A percentile compares a stretch with the other conserved stretches of the same genome.
Conservation (phyloP, 1,140 invertebrate genomes). For the Zophobas morio region DNA sequence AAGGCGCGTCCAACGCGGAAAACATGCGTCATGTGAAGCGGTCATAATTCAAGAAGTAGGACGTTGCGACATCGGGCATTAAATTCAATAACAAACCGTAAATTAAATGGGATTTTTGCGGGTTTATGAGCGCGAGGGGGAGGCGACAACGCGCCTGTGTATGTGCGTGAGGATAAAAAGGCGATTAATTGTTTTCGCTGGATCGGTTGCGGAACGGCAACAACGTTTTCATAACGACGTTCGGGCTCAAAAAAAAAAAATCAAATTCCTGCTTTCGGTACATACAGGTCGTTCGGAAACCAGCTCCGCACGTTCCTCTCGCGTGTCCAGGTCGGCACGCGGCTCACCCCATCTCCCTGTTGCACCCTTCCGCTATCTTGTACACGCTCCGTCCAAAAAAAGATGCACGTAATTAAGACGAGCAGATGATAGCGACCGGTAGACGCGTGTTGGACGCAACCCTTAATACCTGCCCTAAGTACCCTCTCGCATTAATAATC, state of each 20-base stretch:
- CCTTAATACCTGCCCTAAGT: slow-evolving; percentile 50
- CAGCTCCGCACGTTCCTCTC: too few species aligned
- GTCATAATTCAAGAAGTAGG: slow-evolving; percentile 28
- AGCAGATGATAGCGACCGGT: slow-evolving; percentile 55
- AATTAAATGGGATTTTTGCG: slow-evolving; percentile 28
- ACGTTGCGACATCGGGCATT: slow-evolving; percentile 17
- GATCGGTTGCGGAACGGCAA: too few species aligned
- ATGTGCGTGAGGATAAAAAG: too few species aligned
- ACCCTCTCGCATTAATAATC: slow-evolving; percentile 20
- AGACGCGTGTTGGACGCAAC: slow-evolving; percentile 53
- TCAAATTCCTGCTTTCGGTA: too few species aligned
- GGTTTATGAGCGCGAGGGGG: background rate
- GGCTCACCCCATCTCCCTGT: slow-evolving; percentile 13
- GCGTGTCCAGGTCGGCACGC: background rate
- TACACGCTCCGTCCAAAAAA: slow-evolving; percentile 49
- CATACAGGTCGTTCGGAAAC: too few species aligned
- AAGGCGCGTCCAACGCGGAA: slow-evolving; percentile 30
- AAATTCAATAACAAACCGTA: slow-evolving; percentile 27
- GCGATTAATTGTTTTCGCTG: too few species aligned
- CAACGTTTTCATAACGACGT: too few species aligned
- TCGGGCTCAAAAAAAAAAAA: too few species aligned
- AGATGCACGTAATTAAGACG: slow-evolving; percentile 50
- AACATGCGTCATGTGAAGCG: slow-evolving; percentile 28
- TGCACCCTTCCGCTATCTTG: slow-evolving; percentile 43
- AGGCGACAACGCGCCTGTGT: too few species aligned